Evolutionary conservation across 2,797 vertebrate genomes (phyloP), one percentile per base, ranked within the genome.

Genomic region (Ateles fusciceps): DNA sequence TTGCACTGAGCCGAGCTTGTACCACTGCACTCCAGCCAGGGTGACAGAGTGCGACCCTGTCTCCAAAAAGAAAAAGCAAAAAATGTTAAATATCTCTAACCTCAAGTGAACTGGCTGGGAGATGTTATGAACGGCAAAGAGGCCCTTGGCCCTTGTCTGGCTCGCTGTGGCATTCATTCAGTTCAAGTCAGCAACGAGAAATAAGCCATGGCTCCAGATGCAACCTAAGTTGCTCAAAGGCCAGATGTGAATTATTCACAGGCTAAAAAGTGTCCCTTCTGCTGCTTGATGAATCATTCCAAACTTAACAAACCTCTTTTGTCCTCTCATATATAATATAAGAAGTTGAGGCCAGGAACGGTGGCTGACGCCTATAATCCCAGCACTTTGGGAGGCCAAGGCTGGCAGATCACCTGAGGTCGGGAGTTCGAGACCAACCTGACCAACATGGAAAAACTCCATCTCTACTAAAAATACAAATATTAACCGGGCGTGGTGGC

Each of bases 51-150:
- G 15, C n/a, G 33, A 68, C 15, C 15, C 61, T 19, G 33, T 33
- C 61, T 68, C 15, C 33, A 64, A 79, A 90, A 52, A 48, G 44
- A 46, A 48, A n/a, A 9, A 15, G 39, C 59, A 57, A 95, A 89
- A 89, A 46, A 85, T 52, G 44, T 84, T 46, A 89, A 94, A 24
- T 48, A 44, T 46, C 59, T 61, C 24, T 80, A 64, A 57, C 44
- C 11, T 44, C 39, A 74, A 57, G 24, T 72, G 68, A 93, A 86
- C 48, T 42, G 48, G 44, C 28, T 9, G 30, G 8, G 46, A 86
- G 52, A 48, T 44, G 11, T 78, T 50, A 50, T 68, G 61, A 78
- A 44, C 0, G 2, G 13, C 0, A 0, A 42, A 14, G n/a, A 57
- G 33, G 19, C 24, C 71, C 13, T 22, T 0, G 28, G 14, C 24